Base-by-base conservation (phyloP, 2,113 vertebrate species). In the Phylloscopus whistleri region DNA sequence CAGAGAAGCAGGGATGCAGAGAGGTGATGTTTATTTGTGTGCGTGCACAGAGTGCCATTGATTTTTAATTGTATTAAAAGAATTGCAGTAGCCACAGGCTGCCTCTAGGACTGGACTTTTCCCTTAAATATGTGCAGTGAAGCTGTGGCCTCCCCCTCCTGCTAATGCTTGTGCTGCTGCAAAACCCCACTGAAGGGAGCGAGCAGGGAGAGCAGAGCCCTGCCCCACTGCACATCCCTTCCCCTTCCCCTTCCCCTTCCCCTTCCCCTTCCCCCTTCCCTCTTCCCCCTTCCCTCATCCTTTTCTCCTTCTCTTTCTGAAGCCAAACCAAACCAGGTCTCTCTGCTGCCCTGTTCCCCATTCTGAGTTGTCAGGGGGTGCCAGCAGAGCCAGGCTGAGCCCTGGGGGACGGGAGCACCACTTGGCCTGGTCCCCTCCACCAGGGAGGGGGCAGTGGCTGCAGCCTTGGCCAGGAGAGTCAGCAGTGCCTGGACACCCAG, bases 91-190 rank as follows among this genome's bases (percentile, higher is more conserved):
- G 94, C 94, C 83, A 93, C 58, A 7, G 83, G 83, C 95, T 90
- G 95, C 94, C 96, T 96, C 90, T 96, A 94, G 96, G 96, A 94
- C 90, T 55, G 92, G 93, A 83, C 91, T 92, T 94, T 35, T 60
- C 88, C 85, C 77, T 96, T 70, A 26, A 74, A 76, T 16, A 9
- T 1, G 41, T 16, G 13, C 62, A 26, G 74, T 0, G 6, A 73
- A 90, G 75, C 68, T 4, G 19, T 8, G 79, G 89, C 60, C 72
- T 74, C 83, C 72, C 48, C 17, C 58, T 91, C 75, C 66, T 3
- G 13, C 60, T 77, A 16, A 33, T 2, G 69, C 48, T n/a, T 30
- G 60, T 37, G 23, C 64, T 4, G 9, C 84, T 6, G 5, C 85
- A 73, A 83, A 85, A 79, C 58, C 78, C 75, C 78, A 31, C 33